These are phyloP conservation scores for Synchiropus splendidus DNA, from an alignment of 2,113 vertebrate genomes.

Conservation along the genomic window DNA sequence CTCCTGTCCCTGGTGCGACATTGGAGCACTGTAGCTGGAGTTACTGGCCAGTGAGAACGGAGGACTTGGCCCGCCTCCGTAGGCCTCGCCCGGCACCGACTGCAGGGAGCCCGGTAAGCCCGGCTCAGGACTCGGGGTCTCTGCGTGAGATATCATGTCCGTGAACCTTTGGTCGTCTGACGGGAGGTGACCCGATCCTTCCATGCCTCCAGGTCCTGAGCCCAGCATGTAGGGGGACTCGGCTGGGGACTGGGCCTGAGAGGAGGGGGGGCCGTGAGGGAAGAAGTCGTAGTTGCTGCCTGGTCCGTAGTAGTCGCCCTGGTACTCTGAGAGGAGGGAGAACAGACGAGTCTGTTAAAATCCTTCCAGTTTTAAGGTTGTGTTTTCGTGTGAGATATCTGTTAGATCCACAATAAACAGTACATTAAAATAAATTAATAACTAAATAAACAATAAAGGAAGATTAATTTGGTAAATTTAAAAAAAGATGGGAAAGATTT, in stretches of 20 bases:
- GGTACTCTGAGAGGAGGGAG: conserved; percentile 75
- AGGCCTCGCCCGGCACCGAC: conserved; percentile 84
- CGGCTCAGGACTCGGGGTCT: conserved; percentile 92
- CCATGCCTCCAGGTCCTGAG: conserved; percentile 81
- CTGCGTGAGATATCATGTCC: conserved; percentile 95
- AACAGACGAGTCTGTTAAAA: too few relatives aligned
- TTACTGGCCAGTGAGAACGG: conserved; percentile 89
- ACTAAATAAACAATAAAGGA: too few relatives aligned
- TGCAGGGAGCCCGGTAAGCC: conserved; percentile 83
- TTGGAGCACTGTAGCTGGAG: conserved; percentile 85
- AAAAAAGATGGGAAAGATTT: too few relatives aligned
- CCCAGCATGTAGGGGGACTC: conserved; percentile 88
- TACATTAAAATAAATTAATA: too few relatives aligned
- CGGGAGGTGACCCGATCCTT: conserved; percentile 82
- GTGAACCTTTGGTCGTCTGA: conserved; percentile 96
- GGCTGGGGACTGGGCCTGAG: conserved; percentile 90
- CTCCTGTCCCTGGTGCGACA: conserved; percentile 88
- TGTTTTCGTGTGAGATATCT: too few relatives aligned
- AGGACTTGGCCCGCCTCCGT: conserved; percentile 86
- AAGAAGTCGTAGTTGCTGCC: conserved; percentile 94
- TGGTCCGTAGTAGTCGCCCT: conserved; percentile 91
- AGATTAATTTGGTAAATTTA: too few relatives aligned
- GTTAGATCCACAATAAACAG: too few relatives aligned
- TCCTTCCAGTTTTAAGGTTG: too few relatives aligned
- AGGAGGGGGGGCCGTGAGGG: conserved; percentile 86